Conservation (phyloP, 1,140 invertebrate species). For the Cyclina sinensis region DNA sequence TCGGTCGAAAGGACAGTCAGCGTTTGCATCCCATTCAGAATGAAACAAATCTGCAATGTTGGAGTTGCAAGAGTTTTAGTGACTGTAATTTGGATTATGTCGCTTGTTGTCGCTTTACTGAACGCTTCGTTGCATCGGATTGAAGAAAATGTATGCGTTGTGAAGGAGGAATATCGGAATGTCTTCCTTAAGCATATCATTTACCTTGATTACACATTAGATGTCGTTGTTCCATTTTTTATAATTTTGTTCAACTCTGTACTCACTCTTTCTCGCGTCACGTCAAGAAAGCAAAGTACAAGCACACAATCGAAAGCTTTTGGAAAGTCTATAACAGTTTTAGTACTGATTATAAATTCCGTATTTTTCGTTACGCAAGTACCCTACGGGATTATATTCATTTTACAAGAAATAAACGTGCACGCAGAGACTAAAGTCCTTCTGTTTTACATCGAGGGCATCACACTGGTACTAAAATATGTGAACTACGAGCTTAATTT, state of each 20-base stretch:
- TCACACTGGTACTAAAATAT: background rate
- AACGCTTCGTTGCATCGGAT: background rate
- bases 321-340: background rate
- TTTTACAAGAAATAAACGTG: background rate
- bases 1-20: background rate
- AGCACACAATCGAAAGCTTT: background rate
- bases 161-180: background rate
- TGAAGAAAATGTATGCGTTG: background rate
- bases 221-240: constrained; percentile 4
- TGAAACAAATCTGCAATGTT: background rate
- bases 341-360: background rate
- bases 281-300: background rate
- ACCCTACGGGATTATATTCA: background rate
- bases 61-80: background rate
- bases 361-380: background rate
- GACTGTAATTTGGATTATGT: background rate
- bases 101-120: background rate
- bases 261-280: background rate
- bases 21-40: background rate
- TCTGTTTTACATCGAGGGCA: background rate
- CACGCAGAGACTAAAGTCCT: background rate
- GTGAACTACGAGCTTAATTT: background rate
- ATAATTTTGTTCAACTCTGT: background rate
- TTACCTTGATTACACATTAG: background rate
- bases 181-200: background rate